Conservation (phyloP, 2,797 vertebrate species). For the Anas bahamensis region DNA sequence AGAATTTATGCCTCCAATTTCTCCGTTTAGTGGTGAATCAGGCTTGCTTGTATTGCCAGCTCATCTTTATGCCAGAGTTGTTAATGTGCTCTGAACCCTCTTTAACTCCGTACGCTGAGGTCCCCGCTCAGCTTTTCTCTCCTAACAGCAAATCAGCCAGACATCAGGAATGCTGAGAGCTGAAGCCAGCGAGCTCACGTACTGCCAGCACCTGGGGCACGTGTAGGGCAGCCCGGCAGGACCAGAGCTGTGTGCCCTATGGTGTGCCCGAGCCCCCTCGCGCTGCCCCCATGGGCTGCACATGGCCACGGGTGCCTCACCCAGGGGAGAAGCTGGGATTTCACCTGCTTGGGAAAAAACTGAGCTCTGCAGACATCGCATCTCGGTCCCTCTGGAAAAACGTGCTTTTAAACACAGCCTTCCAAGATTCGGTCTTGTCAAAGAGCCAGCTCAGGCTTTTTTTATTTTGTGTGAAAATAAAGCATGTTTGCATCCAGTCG, state of each 20-base stretch:
- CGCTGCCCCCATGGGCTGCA: background rate
- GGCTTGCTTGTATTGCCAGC: background rate
- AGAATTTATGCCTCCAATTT: slow-evolving; percentile 9
- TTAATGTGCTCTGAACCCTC: background rate
- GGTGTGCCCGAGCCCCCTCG: background rate
- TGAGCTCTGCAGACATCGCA: fast-evolving
- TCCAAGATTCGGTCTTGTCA: background rate
- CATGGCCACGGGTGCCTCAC: background rate
- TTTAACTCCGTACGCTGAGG: slow-evolving; percentile 7
- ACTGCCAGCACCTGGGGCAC: background rate
- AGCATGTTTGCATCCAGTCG: fast-evolving
- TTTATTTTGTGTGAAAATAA: background rate
- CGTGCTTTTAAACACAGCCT: background rate
- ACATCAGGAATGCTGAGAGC: background rate
- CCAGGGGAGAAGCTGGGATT: background rate
- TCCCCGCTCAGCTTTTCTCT: background rate
- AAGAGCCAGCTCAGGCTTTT: background rate
- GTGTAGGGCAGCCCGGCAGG: background rate
- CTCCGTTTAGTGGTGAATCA: slow-evolving; percentile 36
- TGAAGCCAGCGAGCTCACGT: background rate
- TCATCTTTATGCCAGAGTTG: background rate
- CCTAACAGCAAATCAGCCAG: background rate
- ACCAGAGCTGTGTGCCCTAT: fast-evolving
- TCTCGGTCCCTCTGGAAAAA: background rate
- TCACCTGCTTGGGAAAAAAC: background rate